phyloP scores from a whole-genome alignment of 2,797 vertebrate species.

The Chelon auratus region DNA sequence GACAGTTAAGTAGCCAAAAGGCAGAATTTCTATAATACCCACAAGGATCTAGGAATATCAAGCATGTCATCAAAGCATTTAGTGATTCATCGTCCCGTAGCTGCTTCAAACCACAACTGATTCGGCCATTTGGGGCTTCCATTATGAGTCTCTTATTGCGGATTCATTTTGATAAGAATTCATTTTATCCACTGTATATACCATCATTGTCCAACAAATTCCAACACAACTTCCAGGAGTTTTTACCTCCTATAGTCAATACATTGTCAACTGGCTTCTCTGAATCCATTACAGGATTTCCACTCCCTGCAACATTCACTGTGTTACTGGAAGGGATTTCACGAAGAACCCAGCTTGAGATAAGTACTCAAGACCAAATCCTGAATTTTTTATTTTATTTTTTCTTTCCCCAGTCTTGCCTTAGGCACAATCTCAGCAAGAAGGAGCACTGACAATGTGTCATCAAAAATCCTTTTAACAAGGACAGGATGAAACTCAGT shows the following conservation, averaged over 20 bases:
- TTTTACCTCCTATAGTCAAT: not conserved
- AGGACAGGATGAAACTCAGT: constrained; percentile 3
- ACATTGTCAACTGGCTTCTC: constrained; percentile 18
- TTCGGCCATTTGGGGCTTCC: constrained; percentile 12
- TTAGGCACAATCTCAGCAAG: constrained; percentile 8
- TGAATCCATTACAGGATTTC: constrained; percentile 20
- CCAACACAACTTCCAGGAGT: not conserved
- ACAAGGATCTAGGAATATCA: constrained; percentile 6
- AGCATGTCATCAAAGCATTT: constrained; percentile 16
- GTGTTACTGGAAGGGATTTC: constrained; percentile 26
- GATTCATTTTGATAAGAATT: not conserved
- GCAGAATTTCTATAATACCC: not conserved
- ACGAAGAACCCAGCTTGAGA: constrained; percentile 33
- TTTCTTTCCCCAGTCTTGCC: constrained; percentile 18
- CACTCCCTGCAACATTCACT: constrained; percentile 15
- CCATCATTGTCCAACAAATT: constrained; percentile 11
- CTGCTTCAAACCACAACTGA: not conserved
- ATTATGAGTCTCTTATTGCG: constrained; percentile 1
- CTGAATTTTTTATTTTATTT: constrained; percentile 3
- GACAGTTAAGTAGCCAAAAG: constrained; percentile 1
- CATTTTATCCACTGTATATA: constrained; percentile 2
- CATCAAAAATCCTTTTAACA: constrained; percentile 16
- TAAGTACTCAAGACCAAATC: constrained; percentile 27
- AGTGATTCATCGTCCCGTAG: constrained; percentile 1
- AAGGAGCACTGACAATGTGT: constrained; percentile 12